Evolutionary conservation across 2,888 invertebrate species (phyloP), one percentile per base, ranked within the genome.

Genomic region (Clivina fossor): DNA sequence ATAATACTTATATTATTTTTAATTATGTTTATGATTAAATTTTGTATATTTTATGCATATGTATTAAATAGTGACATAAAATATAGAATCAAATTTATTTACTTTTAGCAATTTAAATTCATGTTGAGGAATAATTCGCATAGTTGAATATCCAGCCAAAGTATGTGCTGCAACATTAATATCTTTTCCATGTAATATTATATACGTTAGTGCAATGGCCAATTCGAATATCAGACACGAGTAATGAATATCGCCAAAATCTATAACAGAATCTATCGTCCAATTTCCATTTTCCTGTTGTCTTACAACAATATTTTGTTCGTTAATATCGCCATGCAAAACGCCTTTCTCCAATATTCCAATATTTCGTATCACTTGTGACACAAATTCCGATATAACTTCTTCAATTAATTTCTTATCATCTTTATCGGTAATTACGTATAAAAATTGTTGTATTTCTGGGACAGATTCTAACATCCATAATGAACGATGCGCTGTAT

Each of bases 281-380:
- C 81, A 82, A 20, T 80, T 78, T 0, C 74, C 71, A 30, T 76
- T 65, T 11, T 64, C 62, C 0, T 69, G 62, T 5, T 63, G 11
- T 16, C 59, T 60, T 9, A 68, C 66, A 3, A 94, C 69, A 3
- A 95, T 80, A 72, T 96, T 96, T 71, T 90, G 89, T 67, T 94
- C 93, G 69, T 95, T 95, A 56, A 90, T 80, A 69, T 96, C 96
- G 1, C 93, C 95, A 68, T 96, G 95, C 58, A 95, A 88, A 3
- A 88, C 65, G 64, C 85, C 89, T 65, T 77, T 79, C 64, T 85
- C 82, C 59, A 93, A 74, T 26, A 77, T 74, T 0, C 79, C 73
- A 2, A 79, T 66, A 0, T 76, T 71, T 0, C 81, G 77, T 0
- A 88, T 68, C 0, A 93, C 84, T 1, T 81, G 76, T 7, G 78